Evolutionary conservation across 2,113 vertebrate genomes (phyloP), one percentile per base, ranked within the genome.

Genomic region (Strigops habroptila): DNA sequence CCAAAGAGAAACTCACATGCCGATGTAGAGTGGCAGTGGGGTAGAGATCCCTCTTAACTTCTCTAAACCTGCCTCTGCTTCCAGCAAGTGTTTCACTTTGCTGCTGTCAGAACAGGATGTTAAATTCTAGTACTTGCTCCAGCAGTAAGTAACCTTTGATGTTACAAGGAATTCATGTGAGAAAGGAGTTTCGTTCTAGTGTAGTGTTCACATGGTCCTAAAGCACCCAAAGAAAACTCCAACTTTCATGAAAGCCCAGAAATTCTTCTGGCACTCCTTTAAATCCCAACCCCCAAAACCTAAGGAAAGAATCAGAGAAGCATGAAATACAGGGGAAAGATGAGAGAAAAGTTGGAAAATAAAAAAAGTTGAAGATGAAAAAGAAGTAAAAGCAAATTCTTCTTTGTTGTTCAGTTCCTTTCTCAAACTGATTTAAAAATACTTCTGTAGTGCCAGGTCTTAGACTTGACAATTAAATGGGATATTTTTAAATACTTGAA

Each of bases 21-120:
- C 12, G 3, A 10, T 0, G 4, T 51, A 25, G 35, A 4, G 5
- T 46, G 23, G 21, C 3, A 1, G 18, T 39, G 18, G 28, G 9
- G 25, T 19, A 46, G 51, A 92, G 31, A 16, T 53, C 46, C 75
- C 3, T 68, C 31, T 48, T 22, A 33, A 24, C 17, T 51, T 69
- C 60, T 55, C 10, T 33, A 62, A 69, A 35, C 19, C 23, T 46
- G 16, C 7, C 25, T 75, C 30, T 78, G 39, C 51, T 86, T 90
- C 28, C 64, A 88, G 67, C n/a, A 59, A 44, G 57, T 17, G 6
- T 86, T 95, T 82, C 5, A 3, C 10, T 73, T 67, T 35, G 27
- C 39, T 78, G 30, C 35, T 92, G 27, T 62, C 60, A 71, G 46
- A 91, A 59, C 7, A 57, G 14, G 14, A 6, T n/a, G n/a, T 77